Conservation (phyloP, 2,797 vertebrate species). For the Argentina silus region DNA sequence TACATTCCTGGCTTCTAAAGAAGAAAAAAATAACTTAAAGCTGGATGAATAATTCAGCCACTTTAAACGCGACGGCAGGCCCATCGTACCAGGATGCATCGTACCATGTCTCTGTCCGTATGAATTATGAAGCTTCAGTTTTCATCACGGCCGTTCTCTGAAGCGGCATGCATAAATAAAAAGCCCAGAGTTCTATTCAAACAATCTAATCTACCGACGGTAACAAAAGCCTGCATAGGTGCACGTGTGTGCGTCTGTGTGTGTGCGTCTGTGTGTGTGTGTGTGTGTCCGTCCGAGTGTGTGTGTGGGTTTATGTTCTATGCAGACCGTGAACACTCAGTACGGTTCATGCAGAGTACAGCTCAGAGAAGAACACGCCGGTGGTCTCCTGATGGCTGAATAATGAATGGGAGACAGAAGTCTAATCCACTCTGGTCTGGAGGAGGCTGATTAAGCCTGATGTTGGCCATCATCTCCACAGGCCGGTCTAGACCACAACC, state of each 20-base stretch:
- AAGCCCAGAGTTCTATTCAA: too few relatives aligned
- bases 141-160: too few relatives aligned
- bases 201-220: too few relatives aligned
- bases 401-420: constrained; percentile 79
- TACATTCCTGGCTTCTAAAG: too few relatives aligned
- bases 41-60: too few relatives aligned
- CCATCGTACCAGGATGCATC: too few relatives aligned
- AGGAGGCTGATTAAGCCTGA: constrained; percentile 68
- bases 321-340: constrained; percentile 61
- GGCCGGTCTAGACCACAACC: constrained; percentile 58
- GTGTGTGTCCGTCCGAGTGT: constrained; percentile 26
- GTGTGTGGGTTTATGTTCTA: constrained; percentile 51
- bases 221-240: neutral
- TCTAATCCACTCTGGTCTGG: constrained; percentile 67
- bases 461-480: constrained; percentile 42
- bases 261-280: constrained; percentile 31
- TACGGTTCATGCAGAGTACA: constrained; percentile 73
- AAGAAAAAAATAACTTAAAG: too few relatives aligned
- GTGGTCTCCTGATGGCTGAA: constrained; percentile 78
- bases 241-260: neutral
- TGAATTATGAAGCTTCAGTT: too few relatives aligned
- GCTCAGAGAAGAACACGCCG: constrained; percentile 69
- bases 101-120: too few relatives aligned
- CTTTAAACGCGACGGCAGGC: too few relatives aligned
- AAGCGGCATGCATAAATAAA: too few relatives aligned